Percentiles rank a stretch among this genome's conserved stretches.
These are phyloP conservation scores for Graptemys geographica DNA, from an alignment of 2,797 vertebrate species.

Conservation along the genomic window DNA sequence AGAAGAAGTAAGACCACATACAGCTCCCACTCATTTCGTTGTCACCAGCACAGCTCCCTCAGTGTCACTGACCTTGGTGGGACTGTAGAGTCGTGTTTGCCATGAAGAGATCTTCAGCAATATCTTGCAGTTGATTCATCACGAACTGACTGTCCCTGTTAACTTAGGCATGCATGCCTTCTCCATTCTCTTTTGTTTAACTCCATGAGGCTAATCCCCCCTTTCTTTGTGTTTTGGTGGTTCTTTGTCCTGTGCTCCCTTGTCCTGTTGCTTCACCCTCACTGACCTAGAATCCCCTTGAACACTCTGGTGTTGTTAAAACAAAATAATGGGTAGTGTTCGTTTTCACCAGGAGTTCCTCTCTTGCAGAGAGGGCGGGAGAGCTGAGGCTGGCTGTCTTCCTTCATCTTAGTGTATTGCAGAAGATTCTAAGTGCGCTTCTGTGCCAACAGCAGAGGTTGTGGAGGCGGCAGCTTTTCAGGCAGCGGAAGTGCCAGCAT, in stretches of 20 bases:
- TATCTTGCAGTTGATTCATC: neutral
- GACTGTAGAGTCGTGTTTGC: neutral
- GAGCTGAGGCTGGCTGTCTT: neutral
- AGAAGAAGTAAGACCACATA: neutral
- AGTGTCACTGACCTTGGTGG: neutral
- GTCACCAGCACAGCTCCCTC: rapidly evolving
- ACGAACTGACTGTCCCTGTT: neutral
- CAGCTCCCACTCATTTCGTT: rapidly evolving
- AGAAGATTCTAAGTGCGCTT: neutral
- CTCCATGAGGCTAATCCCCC: neutral
- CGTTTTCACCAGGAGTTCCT: neutral
- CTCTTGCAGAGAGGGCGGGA: neutral
- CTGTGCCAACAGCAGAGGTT: conserved; percentile 69
- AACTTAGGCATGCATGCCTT: neutral
- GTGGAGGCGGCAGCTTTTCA: conserved; percentile 77
- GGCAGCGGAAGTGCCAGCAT: conserved; percentile 74
- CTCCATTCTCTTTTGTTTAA: neutral
- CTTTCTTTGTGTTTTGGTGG: neutral
- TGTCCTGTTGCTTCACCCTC: neutral
- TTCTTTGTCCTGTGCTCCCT: neutral
- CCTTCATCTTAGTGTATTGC: neutral
- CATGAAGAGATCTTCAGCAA: neutral
- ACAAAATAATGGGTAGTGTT: neutral
- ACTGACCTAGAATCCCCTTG: neutral
- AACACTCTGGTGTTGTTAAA: neutral